Conservation (phyloP, 2,888 invertebrate species). For the Cinara cedri region DNA sequence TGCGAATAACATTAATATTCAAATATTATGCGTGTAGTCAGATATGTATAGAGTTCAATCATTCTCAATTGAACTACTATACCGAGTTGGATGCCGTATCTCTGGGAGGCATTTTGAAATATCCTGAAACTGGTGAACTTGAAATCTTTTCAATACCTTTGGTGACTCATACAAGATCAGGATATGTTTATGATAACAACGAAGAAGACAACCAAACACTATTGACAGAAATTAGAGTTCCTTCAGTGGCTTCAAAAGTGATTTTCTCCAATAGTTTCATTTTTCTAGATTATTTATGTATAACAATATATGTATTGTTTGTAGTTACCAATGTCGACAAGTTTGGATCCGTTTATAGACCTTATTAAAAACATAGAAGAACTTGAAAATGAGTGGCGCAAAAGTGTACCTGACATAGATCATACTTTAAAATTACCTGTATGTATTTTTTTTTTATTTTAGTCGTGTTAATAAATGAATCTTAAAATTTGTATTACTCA, state of each 20-base stretch:
- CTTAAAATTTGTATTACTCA: not conserved
- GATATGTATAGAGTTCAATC: slow-evolving; percentile 85
- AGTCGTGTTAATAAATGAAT: not conserved
- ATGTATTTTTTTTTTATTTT: not conserved
- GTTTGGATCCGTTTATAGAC: slow-evolving; percentile 50
- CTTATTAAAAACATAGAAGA: slow-evolving; percentile 50
- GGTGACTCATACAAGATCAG: slow-evolving; percentile 38
- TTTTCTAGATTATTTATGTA: not conserved
- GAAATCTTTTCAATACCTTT: slow-evolving; percentile 3
- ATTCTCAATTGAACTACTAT: slow-evolving; percentile 80
- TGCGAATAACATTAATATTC: not conserved
- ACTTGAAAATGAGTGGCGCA: slow-evolving; percentile 45
- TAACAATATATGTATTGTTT: not conserved
- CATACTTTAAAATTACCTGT: slow-evolving; percentile 52
- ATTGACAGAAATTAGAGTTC: slow-evolving; percentile 1
- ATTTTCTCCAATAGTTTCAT: not conserved
- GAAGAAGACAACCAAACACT: not conserved
- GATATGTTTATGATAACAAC: slow-evolving; percentile 26
- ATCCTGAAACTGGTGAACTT: slow-evolving; percentile 62
- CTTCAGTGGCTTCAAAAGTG: slow-evolving; percentile 29
- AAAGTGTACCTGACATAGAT: not conserved
- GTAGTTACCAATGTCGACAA: slow-evolving; percentile 33
- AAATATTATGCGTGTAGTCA: slow-evolving; percentile 66
- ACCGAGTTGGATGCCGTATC: slow-evolving; percentile 86
- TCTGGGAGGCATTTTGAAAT: slow-evolving; percentile 70